Percentiles rank a stretch among this genome's conserved stretches.
These are phyloP conservation scores for Odontothrips loti DNA, from an alignment of 2,888 invertebrate species.

Conservation along the genomic window DNA sequence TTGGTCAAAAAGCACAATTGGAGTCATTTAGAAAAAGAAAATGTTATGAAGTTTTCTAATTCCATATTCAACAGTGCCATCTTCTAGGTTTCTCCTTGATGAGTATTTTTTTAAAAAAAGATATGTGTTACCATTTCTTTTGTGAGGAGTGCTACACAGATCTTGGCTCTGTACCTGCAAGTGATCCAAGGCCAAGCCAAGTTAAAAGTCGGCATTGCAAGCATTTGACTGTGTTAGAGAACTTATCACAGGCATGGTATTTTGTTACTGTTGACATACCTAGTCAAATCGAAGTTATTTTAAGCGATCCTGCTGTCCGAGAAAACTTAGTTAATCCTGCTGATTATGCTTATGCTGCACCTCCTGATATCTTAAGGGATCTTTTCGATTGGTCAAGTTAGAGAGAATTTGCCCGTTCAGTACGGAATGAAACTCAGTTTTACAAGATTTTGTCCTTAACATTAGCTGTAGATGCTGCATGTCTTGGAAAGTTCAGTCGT, in stretches of 20 bases:
- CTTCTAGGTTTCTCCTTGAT: background rate
- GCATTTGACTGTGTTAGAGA: background rate
- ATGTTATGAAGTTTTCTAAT: background rate
- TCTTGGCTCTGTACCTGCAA: background rate
- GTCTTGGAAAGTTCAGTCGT: background rate
- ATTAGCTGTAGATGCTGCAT: background rate
- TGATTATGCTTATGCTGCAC: background rate
- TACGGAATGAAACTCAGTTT: background rate
- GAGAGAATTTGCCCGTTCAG: background rate
- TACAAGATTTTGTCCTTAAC: background rate
- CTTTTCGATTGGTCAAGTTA: background rate
- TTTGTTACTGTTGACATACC: background rate
- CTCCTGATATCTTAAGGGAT: background rate
- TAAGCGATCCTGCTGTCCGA: background rate
- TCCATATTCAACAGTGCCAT: background rate
- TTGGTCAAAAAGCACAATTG: background rate
- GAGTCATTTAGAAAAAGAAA: background rate
- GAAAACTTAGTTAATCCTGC: background rate
- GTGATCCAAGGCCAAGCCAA: background rate
- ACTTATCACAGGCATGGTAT: background rate
- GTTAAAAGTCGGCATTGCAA: background rate
- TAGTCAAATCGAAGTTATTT: background rate
- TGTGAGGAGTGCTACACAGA: background rate
- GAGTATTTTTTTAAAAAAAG: background rate
- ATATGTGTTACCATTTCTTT: background rate